These are phyloP conservation scores for Chitala chitala DNA, from an alignment of 2,113 vertebrate species.

Conservation along the genomic window DNA sequence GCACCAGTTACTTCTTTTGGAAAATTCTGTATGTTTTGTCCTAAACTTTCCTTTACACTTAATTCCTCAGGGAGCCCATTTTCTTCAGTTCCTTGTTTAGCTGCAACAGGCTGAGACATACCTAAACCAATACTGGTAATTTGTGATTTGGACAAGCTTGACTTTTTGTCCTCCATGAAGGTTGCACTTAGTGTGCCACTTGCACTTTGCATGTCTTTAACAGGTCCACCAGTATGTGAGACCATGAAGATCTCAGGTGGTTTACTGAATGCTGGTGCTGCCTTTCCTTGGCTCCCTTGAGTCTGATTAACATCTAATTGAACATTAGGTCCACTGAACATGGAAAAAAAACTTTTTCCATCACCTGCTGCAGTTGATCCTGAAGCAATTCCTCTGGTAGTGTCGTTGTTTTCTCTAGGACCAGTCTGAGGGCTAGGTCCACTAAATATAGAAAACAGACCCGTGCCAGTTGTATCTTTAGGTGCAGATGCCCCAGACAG, in stretches of 20 bases:
- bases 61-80: not conserved
- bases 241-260: conserved; percentile 68
- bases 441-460: conserved; percentile 63
- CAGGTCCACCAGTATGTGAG: conserved; percentile 50
- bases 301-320: conserved; percentile 11
- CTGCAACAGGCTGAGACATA: not conserved
- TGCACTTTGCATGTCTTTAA: conserved; percentile 59
- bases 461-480: conserved; percentile 52
- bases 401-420: conserved; percentile 33
- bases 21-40: conserved; percentile 9
- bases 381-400: conserved; percentile 1
- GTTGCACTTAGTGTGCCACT: conserved; percentile 72
- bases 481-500: conserved; percentile 50
- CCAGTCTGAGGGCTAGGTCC: conserved; percentile 45
- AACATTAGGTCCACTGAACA: conserved; percentile 50
- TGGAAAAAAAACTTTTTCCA: conserved; percentile 56
- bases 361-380: conserved; percentile 43
- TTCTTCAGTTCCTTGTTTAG: conserved; percentile 20
- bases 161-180: conserved; percentile 71
- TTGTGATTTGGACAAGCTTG: conserved; percentile 37
- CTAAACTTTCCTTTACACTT: conserved; percentile 15
- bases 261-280: conserved; percentile 32
- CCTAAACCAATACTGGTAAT: conserved; percentile 21
- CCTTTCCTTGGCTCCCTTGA: conserved; percentile 46
- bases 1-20: not conserved